Evolutionary conservation across 2,888 invertebrate genomes (phyloP), one percentile per base, ranked within the genome.

Genomic region (Lithosia quadra): DNA sequence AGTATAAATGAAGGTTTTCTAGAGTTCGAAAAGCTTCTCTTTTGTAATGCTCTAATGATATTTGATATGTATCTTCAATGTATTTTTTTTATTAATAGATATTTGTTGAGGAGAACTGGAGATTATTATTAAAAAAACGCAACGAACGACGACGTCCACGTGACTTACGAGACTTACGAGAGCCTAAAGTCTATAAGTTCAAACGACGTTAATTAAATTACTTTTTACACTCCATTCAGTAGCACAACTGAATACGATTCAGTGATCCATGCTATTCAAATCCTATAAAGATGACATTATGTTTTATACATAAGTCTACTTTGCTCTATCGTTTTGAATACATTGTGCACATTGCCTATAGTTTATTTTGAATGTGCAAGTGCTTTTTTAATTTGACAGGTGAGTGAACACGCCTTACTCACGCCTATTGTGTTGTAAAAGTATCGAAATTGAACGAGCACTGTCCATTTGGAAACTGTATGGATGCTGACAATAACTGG

Each of bases 381-480:
- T 90, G 91, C 91, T 81, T 92, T 94, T 94, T 94, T 94, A 93
- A 95, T 95, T 94, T 94, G 91, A 91, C 92, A 94, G 93, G 92
- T 93, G 93, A 94, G 82, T 84, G 95, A 91, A 79, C 94, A 91
- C 93, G 92, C 93, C 94, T 94, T 93, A 88, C 92, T 90, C 87
- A 82, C 86, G 83, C 86, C 94, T 89, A 94, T 94, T 94, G 94
- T 94, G 89, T 92, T 90, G 91, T 89, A 86, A 93, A 92, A 93
- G 94, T 94, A 94, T 94, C 92, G 92, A 92, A 94, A 94, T 94
- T 93, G 94, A 91, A 93, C 91, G 89, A 85, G 86, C 88, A 85
- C 87, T 86, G 90, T 93, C 94, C 93, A 93, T 93, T 94, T 92
- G 89, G 88, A 88, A 78, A 79, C 87, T 89, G 86, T 90, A 89